Conservation (phyloP, 1,140 invertebrate genomes). For the Nomia melanderi region DNA sequence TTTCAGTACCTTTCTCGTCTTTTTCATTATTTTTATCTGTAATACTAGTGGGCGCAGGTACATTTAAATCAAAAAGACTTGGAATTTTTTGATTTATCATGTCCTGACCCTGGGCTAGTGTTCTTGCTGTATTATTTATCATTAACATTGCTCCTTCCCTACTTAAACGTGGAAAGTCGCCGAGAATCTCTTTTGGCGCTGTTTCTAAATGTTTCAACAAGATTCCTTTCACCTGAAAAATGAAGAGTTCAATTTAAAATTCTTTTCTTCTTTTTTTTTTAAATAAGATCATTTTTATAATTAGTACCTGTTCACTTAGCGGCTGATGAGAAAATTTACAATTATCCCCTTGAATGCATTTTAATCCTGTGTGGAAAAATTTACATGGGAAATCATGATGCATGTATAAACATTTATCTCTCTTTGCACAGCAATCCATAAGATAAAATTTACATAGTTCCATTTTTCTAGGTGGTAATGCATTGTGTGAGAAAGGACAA, state of each 20-base stretch:
- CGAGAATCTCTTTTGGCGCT: slow-evolving; percentile 93
- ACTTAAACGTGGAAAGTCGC: slow-evolving; percentile 91
- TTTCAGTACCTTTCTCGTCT: slow-evolving; percentile 71
- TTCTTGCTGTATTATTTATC: slow-evolving; percentile 86
- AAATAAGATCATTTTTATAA: slow-evolving; percentile 83
- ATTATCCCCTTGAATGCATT: slow-evolving; percentile 89
- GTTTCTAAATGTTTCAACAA: slow-evolving; percentile 91
- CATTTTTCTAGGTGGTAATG: slow-evolving; percentile 91
- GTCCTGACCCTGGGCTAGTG: slow-evolving; percentile 81
- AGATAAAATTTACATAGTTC: slow-evolving; percentile 98
- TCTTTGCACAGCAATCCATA: slow-evolving; percentile 96
- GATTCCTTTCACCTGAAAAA: slow-evolving; percentile 76
- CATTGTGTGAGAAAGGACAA: slow-evolving; percentile 93
- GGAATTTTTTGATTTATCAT: slow-evolving; percentile 75
- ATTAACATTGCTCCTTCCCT: slow-evolving; percentile 87
- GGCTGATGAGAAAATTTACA: slow-evolving; percentile 97
- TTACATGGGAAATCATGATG: slow-evolving; percentile 99
- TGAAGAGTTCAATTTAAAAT: neutral
- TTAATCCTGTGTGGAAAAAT: slow-evolving; percentile 95
- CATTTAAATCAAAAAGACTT: slow-evolving; percentile 76
- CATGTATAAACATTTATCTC: slow-evolving; percentile 97
- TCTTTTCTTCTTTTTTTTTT: slow-evolving; percentile 63
- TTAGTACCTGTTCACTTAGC: slow-evolving; percentile 85
- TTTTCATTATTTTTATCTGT: slow-evolving; percentile 67
- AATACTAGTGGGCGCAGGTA: slow-evolving; percentile 64